Base-by-base conservation (phyloP, 2,888 invertebrate genomes). In the Siphonodentalium dalli region DNA sequence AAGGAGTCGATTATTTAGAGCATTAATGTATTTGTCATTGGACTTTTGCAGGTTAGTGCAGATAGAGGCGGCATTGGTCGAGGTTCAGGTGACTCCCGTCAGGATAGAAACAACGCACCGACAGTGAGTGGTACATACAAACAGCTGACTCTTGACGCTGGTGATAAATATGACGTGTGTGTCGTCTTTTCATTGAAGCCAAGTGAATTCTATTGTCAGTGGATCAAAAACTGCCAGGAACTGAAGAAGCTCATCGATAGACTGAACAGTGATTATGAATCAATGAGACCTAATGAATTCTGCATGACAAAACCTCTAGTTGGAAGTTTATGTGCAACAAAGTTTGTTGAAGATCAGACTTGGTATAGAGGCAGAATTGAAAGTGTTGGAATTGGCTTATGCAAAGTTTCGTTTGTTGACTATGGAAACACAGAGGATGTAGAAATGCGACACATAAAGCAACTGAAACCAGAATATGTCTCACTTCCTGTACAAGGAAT, bases 381-480 rank as follows among this genome's bases (percentile, higher is more conserved):
- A 1, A 44, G 52, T 5, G 34, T 41, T 11, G 40, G 48, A 13
- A 42, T 46, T 9, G 57, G 61, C 1, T 18, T 45, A 35, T 54
- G 69, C n/a, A 66, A 62, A 24, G 73, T 74, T 5, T 60, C 63
- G 40, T 75, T 74, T 61, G 65, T 74, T 15, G 73, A 74, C 45
- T 78, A 78, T 60, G 79, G 79, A 20, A 78, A 77, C 42, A 52
- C 63, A 3, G 77, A 76, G 31, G 58, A 37, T 8, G 56, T 66
- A 6, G 11, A 35, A n/a, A 41, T 42, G 9, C 41, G 47, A 6
- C 51, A 61, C 24, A 28, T 75, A 8, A 69, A 67, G 49, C 39
- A 50, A n/a, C 24, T 75, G 15, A 57, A 69, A 46, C 49, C 58
- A 24, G 65, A 72, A 18, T 73, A 67, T 43, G 39, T 65, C 37